Evolutionary conservation across 92 coral and sea anemone species (phyloP).

Genomic region (Micromussa lordhowensis): DNA sequence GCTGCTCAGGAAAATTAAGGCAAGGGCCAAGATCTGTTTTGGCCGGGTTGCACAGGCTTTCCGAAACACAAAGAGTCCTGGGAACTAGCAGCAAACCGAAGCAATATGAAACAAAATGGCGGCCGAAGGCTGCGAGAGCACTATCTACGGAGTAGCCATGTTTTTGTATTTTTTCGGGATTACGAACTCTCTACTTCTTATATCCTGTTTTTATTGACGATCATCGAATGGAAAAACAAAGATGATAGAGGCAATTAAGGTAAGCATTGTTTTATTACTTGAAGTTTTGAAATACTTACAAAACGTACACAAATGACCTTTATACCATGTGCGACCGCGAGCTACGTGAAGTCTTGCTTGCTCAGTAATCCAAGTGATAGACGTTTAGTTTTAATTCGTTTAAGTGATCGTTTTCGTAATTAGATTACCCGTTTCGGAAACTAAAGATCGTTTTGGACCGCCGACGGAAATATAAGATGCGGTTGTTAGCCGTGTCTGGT

Average conservation of each 20-base stretch:
- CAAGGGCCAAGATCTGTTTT: too few species aligned
- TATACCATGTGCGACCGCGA: background rate
- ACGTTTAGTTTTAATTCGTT: background rate
- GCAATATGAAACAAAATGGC: constrained; percentile 11
- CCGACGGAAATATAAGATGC: background rate
- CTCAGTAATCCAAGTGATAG: background rate
- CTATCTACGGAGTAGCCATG: background rate
- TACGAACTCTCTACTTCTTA: background rate
- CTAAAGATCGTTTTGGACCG: background rate
- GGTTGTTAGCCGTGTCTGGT: constrained; percentile 3
- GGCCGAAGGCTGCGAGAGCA: background rate
- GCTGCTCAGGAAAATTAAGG: too few species aligned
- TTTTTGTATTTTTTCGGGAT: background rate
- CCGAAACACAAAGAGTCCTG: too few species aligned
- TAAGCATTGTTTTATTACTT: constrained; percentile 13
- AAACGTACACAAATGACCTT: background rate
- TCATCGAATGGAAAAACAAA: constrained; percentile 14
- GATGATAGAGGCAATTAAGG: background rate
- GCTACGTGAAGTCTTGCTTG: background rate
- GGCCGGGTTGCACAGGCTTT: too few species aligned
- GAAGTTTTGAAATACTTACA: background rate
- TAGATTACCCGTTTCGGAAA: background rate
- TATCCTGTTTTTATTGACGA: constrained; percentile 9
- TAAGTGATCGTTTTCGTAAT: background rate
- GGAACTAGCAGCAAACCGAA: too few species aligned